Evolutionary conservation across 2,113 vertebrate genomes (phyloP), one percentile per base, ranked within the genome.

Genomic region (Microtus ochrogaster): DNA sequence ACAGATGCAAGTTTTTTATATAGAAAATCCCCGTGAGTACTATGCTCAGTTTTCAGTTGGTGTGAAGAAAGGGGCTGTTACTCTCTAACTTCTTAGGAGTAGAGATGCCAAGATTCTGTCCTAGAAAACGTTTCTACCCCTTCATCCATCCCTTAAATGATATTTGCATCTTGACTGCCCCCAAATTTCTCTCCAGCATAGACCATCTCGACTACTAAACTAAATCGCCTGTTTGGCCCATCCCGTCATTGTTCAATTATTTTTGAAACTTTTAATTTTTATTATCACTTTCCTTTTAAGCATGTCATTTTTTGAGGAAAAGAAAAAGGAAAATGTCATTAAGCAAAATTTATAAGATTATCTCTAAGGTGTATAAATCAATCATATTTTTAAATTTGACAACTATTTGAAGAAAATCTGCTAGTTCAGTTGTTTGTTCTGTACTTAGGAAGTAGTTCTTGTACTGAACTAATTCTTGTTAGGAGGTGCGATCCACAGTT

Each of bases 301-400:
- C 82, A 66, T 12, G 78, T 24, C 8, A 26, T 89, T 86, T 94
- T 94, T 94, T 87, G 5, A 36, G 65, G 22, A 36, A 6, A 77
- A 96, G 55, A 61, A 93, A 52, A 96, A 93, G 92, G 17, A 66
- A 94, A 95, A 58, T 68, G 70, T 72, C 28, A 94, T 77, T 94
- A 88, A 92, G 14, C 26, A 92, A 76, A 39, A 79, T 90, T 78
- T 93, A 26, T 68, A 90, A 95, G 85, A 95, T 44, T 82, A 94
- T 96, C 94, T 86, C 52, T 2, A 95, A 66, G 61, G 55, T 93
- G 17, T 90, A 21, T 85, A 73, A 90, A 65, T 94, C 92, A 58
- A n/a, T 95, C 65, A 68, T 24, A 86, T 77, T 89, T 92, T 94
- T 36, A 84, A 13, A 52, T 84, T 81, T 93, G 76, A 96, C 24